phyloP scores from a whole-genome alignment of 2,797 vertebrate genomes.

The Cottoperca gobio region DNA sequence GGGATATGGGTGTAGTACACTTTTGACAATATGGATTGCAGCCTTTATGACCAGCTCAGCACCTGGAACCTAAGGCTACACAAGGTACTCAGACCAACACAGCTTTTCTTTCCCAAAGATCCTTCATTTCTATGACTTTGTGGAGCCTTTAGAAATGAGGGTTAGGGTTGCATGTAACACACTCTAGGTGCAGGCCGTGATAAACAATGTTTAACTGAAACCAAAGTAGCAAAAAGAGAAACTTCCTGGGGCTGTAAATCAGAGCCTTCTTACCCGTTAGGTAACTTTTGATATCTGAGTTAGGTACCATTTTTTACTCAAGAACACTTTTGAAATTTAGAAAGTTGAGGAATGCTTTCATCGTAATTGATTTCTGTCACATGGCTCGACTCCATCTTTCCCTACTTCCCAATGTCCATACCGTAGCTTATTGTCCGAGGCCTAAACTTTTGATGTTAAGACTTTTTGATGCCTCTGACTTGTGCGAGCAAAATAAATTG shows the following conservation, averaged over 20 bases:
- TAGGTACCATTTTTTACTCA: too few species aligned
- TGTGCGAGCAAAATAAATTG: conserved; percentile 63
- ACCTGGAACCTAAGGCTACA: conserved; percentile 6
- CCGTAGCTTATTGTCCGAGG: background rate
- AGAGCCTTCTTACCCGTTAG: conserved; percentile 21
- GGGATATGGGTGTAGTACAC: conserved; percentile 4
- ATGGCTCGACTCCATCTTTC: background rate
- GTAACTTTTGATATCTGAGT: conserved; percentile 19
- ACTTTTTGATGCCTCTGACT: conserved; percentile 37
- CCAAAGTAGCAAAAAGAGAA: conserved; percentile 27
- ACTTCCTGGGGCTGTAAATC: conserved; percentile 15
- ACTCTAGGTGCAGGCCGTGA: conserved; percentile 9
- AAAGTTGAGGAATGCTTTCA: background rate
- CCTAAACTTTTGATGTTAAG: conserved; percentile 24
- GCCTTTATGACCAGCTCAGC: conserved; percentile 2
- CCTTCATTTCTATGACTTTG: too few species aligned
- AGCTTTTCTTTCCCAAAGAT: too few species aligned
- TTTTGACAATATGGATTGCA: conserved; percentile 4
- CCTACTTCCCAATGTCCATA: background rate
- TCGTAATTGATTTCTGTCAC: background rate
- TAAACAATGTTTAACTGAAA: conserved; percentile 13
- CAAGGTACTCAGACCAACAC: background rate
- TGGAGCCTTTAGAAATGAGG: background rate
- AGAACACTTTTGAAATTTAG: too few species aligned
- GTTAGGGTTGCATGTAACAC: background rate